A percentile compares a stretch with the other conserved stretches of the same genome.
Conservation (phyloP, 1,140 invertebrate species). For the Chironomus tepperi region DNA sequence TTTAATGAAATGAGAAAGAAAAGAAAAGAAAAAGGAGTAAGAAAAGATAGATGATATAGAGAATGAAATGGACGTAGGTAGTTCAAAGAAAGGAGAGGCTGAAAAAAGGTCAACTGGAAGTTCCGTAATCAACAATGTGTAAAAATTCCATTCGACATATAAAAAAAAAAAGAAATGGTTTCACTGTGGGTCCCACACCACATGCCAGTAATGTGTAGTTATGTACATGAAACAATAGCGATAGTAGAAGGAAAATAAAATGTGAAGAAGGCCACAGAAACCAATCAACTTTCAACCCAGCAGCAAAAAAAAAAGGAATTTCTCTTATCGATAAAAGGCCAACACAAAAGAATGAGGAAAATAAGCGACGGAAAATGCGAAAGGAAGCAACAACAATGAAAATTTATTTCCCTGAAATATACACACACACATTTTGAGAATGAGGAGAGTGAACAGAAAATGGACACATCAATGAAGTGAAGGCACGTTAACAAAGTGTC, state of each 20-base stretch:
- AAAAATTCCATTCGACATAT: neutral
- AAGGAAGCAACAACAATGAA: slow-evolving; percentile 8
- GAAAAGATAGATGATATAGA: no score
- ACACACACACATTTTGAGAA: neutral
- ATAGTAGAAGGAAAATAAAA: no score
- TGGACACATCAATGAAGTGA: slow-evolving; percentile 12
- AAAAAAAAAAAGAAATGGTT: neutral
- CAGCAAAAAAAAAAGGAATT: neutral
- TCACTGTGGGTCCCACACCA: neutral
- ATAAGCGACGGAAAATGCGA: neutral
- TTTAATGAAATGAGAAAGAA: neutral
- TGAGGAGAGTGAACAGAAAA: neutral
- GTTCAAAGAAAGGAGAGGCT: neutral
- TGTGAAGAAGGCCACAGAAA: slow-evolving; percentile 3
- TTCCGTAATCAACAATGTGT: slow-evolving; percentile 12
- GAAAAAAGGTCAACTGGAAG: neutral
- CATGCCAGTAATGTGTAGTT: neutral
- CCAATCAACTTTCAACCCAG: neutral
- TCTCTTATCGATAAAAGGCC: neutral
- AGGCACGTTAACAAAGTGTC: slow-evolving; percentile 12
- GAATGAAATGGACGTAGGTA: neutral
- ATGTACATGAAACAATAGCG: neutral
- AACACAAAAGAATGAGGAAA: no score
- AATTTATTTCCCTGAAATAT: neutral
- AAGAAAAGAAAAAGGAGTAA: no score